Base-by-base conservation (phyloP, 2,888 invertebrate genomes). In the Aromia moschata region DNA sequence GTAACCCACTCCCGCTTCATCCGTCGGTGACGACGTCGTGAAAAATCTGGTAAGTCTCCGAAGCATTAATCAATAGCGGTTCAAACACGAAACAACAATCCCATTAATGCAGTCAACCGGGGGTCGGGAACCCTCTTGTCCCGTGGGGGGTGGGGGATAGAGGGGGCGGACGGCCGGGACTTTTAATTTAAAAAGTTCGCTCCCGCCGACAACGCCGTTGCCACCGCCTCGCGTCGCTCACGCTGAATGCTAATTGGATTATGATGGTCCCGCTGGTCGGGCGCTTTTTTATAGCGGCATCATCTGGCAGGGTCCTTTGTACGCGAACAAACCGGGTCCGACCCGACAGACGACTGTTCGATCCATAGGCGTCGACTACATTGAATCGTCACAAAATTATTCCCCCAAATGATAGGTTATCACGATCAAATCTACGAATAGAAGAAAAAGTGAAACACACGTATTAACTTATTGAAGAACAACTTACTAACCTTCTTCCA, bases 181-280 rank as follows among this genome's bases (percentile, higher is more conserved):
- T 76, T 77, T 77, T 75, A 75, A 75, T 76, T 75, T 76, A 74
- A 77, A 76, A 77, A 76, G 73, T 76, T 77, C 74, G 66, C 73
- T 71, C 70, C 70, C 70, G 74, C 68, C 68, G 69, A 70, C 70
- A 60, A 38, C 59, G 57, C 25, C 47, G 56, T 37, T 30, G 60
- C 64, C 33, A 16, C 31, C 31, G 62, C 66, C 68, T 61, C 64
- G 70, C 75, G 74, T 75, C 74, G 73, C 70, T 73, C 74, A 70
- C 74, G 74, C 73, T 70, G 73, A 76, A 77, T 76, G 76, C 78
- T 77, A 77, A 78, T 78, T 78, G 77, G 77, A 78, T 78, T 78
- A 77, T 77, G 76, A 77, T 76, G 73, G 77, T 73, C 75, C 71
- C 73, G 67, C 71, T 72, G 72, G 71, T 72, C 70, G 68, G 70